These are phyloP conservation scores for Brachyopa scutellaris DNA, from an alignment of 2,888 invertebrate genomes.

Conservation along the genomic window DNA sequence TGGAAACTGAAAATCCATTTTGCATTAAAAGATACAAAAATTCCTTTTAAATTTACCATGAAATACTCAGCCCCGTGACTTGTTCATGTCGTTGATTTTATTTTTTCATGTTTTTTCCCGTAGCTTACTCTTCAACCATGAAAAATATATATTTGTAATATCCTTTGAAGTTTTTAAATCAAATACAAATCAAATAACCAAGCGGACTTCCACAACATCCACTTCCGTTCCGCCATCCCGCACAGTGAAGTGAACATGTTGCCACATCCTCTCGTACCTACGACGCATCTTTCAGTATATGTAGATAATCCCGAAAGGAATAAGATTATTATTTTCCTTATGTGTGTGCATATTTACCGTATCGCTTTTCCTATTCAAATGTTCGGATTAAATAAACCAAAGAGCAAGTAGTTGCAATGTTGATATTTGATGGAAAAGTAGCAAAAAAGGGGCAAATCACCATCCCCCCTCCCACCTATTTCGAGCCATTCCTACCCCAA, in stretches of 20 bases:
- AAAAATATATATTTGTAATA: slow-evolving; percentile 29
- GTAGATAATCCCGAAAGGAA: slow-evolving; percentile 44
- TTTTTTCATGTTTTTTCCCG: too few species aligned
- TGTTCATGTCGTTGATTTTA: too few species aligned
- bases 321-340: slow-evolving; percentile 39
- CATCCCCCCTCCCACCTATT: not conserved
- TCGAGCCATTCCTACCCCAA: not conserved
- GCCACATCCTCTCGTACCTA: not conserved
- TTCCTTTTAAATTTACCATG: too few species aligned
- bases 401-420: slow-evolving; percentile 37
- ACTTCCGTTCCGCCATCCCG: slow-evolving; percentile 9
- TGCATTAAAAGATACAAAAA: too few species aligned
- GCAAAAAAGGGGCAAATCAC: not conserved
- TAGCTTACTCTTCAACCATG: slow-evolving; percentile 7
- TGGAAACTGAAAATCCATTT: too few species aligned
- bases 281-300: too few species aligned
- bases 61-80: too few species aligned
- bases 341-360: slow-evolving; percentile 38
- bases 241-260: not conserved
- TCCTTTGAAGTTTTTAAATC: slow-evolving; percentile 55
- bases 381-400: slow-evolving; percentile 44
- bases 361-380: slow-evolving; percentile 20
- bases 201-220: slow-evolving; percentile 46
- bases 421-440: slow-evolving; percentile 29
- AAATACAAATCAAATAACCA: slow-evolving; percentile 57